These are phyloP conservation scores for Calameuta filiformis DNA, from an alignment of 2,888 invertebrate genomes.

Conservation along the genomic window DNA sequence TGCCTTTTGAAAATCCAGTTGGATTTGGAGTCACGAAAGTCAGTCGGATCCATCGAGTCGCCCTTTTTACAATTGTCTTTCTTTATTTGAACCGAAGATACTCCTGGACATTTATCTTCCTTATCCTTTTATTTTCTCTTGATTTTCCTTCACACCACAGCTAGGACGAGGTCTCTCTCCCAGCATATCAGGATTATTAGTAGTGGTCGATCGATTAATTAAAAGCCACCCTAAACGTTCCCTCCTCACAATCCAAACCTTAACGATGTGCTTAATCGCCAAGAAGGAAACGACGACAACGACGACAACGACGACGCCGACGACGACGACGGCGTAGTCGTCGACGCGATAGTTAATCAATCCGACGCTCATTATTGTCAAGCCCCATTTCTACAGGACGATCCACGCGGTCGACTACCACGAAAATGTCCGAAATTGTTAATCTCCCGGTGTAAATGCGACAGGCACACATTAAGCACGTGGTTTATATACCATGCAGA, in stretches of 20 bases:
- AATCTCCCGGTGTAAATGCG: conserved; percentile 34
- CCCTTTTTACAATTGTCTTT: too few relatives aligned
- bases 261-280: conserved; percentile 6
- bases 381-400: conserved; percentile 18
- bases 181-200: conserved; percentile 17
- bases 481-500: conserved; percentile 7
- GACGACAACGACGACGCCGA: background rate
- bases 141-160: too few relatives aligned
- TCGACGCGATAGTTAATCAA: conserved; percentile 47
- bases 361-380: conserved; percentile 46
- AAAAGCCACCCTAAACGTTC: conserved; percentile 14
- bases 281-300: background rate
- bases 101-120: too few relatives aligned
- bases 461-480: conserved; percentile 21
- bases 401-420: conserved; percentile 32
- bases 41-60: too few relatives aligned
- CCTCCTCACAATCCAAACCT: background rate
- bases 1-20: too few relatives aligned
- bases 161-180: too few relatives aligned
- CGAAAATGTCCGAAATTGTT: conserved; percentile 55
- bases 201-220: conserved; percentile 40
- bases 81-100: too few relatives aligned
- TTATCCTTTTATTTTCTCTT: too few relatives aligned
- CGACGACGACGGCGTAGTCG: too few relatives aligned
- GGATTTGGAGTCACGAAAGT: too few relatives aligned